These are phyloP conservation scores for Neogale vison DNA, from an alignment of 2,113 vertebrate species.

Conservation along the genomic window DNA sequence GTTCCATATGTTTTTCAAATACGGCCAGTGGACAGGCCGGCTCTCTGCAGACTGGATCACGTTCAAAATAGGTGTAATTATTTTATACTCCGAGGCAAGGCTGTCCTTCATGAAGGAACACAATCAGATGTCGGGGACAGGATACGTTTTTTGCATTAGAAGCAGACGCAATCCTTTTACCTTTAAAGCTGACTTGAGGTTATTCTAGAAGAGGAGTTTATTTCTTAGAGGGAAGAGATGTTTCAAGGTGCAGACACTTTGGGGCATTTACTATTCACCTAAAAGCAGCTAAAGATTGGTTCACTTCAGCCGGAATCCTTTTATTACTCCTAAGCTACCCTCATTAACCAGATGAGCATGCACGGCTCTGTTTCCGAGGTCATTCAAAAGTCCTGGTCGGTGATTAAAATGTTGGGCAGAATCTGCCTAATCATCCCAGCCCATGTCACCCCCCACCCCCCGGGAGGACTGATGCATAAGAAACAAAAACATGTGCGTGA, in stretches of 20 bases:
- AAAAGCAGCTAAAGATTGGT: neutral
- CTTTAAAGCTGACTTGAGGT: neutral
- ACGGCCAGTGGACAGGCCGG: neutral
- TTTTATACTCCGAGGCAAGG: neutral
- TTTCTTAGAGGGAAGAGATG: slow-evolving; percentile 4
- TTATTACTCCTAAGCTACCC: neutral
- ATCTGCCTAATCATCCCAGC: neutral
- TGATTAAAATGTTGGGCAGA: neutral
- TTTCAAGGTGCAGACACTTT: neutral
- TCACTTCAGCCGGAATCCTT: neutral
- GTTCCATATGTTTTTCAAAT: neutral
- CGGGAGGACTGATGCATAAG: neutral
- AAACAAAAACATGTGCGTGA: neutral
- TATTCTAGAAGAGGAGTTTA: neutral
- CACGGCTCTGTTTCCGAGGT: neutral
- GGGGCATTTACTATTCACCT: neutral
- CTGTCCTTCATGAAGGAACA: neutral
- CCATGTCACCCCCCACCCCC: rapidly evolving
- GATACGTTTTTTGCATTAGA: neutral
- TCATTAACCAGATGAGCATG: neutral
- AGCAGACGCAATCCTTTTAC: neutral
- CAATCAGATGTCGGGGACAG: neutral
- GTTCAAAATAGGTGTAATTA: neutral
- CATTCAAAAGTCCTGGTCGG: neutral
- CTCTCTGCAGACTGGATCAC: slow-evolving; percentile 22